phyloP scores from a whole-genome alignment of 1,140 invertebrate genomes.

The Campoletis sonorensis region DNA sequence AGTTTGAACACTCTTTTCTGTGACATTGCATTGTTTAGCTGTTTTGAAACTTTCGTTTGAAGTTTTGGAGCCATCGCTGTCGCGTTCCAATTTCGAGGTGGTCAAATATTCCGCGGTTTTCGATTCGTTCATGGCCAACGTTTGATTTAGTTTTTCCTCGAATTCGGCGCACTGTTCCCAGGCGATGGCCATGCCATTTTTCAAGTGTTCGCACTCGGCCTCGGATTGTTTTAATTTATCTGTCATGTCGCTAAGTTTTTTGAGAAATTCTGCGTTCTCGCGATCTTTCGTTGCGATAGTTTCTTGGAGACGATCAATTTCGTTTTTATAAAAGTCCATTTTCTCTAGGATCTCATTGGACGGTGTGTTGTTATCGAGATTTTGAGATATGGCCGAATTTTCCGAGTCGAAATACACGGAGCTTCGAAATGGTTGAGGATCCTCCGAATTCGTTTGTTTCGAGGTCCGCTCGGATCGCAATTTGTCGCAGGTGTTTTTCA shows the following conservation, averaged over 20 bases:
- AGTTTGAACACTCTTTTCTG: constrained; percentile 12
- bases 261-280: constrained; percentile 78
- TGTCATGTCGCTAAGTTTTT: constrained; percentile 79
- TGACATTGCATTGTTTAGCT: constrained; percentile 14
- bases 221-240: constrained; percentile 80
- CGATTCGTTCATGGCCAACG: constrained; percentile 74
- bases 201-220: constrained; percentile 78
- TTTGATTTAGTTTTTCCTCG: constrained; percentile 78
- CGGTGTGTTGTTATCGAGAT: constrained; percentile 19
- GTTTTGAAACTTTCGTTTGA: constrained; percentile 44
- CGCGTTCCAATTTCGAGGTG: constrained; percentile 3
- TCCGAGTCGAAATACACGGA: constrained; percentile 42
- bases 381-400: background rate
- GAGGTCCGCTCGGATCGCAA: constrained; percentile 56
- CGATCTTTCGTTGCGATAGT: constrained; percentile 62
- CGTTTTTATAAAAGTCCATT: constrained; percentile 55
- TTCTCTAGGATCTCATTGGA: constrained; percentile 33
- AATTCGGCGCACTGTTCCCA: constrained; percentile 80
- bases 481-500: constrained; percentile 71
- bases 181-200: constrained; percentile 79
- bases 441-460: constrained; percentile 17
- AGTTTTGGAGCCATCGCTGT: constrained; percentile 36
- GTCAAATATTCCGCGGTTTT: constrained; percentile 67
- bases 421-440: constrained; percentile 42
- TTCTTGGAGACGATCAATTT: constrained; percentile 59